Base-by-base conservation (phyloP, 2,888 invertebrate genomes). In the Subacronicta megacephala region DNA sequence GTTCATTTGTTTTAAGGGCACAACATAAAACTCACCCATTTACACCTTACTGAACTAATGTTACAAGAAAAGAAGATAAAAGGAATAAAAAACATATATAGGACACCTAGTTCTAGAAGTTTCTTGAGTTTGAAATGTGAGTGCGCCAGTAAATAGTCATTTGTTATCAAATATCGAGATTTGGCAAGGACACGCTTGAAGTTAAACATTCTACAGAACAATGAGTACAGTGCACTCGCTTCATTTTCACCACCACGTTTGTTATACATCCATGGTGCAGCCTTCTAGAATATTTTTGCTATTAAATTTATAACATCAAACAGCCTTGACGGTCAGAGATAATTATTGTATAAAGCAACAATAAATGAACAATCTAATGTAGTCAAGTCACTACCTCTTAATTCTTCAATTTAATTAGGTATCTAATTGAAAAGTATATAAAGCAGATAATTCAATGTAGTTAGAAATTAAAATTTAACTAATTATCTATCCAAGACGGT, bases 121-220 rank as follows among this genome's bases (percentile, higher is more conserved):
- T 9, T 23, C 1, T 26, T 26, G 26, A 26, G 23, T 26, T 26
- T 26, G 1, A 10, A 26, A 26, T 26, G 23, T 23, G 23, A 23
- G 23, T 23, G 23, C 2, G 10, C 23, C 23, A 26, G 10, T 26
- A 29, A 29, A 29, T n/a, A 31, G 12, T 4, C 47, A 33, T 52
- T 37, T 57, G 57, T 55, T 52, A 50, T 58, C 60, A 70, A 53
- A 51, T 47, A 58, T 58, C 33, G 29, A 70, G 50, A 65, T 74
- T 64, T 47, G 66, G 46, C 71, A 71, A 71, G 57, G 57, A 58
- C 66, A 52, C 26, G 46, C 36, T n/a, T n/a, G n/a, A 50, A 64
- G 40, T 61, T 41, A 60, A 55, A 71, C 71, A 64, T 42, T 64
- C 49, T 52, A 50, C 49, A 54, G 54, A 67, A 66, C 62, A 62